Conservation (phyloP, 2,797 vertebrate species). For the Gymnothorax javanicus region DNA sequence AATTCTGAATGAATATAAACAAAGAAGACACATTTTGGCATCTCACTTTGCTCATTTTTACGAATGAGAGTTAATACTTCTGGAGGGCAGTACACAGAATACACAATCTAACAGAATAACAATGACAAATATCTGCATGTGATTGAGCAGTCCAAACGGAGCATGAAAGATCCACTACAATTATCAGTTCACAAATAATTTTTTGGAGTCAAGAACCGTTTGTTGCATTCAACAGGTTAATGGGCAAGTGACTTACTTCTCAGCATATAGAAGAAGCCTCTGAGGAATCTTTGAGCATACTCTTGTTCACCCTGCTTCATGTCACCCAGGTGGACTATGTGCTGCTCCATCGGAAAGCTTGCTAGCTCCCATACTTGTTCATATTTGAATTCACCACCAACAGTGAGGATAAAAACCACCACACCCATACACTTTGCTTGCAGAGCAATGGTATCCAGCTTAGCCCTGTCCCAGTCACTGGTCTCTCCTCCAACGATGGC, state of each 20-base stretch:
- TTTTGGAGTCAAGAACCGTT: background rate
- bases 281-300: slow-evolving; percentile 74
- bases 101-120: too few species aligned
- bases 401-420: slow-evolving; percentile 74
- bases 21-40: too few species aligned
- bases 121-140: background rate
- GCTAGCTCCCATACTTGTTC: slow-evolving; percentile 69
- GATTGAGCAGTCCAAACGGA: background rate
- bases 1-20: too few species aligned
- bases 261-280: slow-evolving; percentile 78
- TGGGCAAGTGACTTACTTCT: slow-evolving; percentile 68
- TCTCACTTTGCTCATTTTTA: too few species aligned
- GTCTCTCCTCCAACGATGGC: slow-evolving; percentile 72
- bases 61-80: too few species aligned
- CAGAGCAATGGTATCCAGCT: slow-evolving; percentile 65
- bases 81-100: too few species aligned
- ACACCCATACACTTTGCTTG: slow-evolving; percentile 81
- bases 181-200: background rate
- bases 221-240: background rate
- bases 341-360: slow-evolving; percentile 76
- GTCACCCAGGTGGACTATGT: slow-evolving; percentile 68
- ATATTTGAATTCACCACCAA: slow-evolving; percentile 65
- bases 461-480: slow-evolving; percentile 65
- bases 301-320: slow-evolving; percentile 61
- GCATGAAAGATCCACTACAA: background rate